Base-by-base conservation (phyloP, 2,797 vertebrate species). In the Gadopsis marmoratus region DNA sequence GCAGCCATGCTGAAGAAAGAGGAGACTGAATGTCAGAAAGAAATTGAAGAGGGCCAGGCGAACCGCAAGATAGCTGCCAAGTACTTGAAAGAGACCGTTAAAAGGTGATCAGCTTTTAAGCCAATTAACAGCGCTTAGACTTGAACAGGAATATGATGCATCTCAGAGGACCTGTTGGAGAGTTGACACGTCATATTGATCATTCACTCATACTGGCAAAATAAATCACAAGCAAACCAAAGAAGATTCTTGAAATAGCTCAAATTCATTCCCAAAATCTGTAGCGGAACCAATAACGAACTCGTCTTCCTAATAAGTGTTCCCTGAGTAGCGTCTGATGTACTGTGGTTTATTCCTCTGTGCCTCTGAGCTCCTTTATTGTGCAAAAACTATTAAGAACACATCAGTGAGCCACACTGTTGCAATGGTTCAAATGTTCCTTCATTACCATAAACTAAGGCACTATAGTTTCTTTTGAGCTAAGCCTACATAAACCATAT, bases 61-160 rank as follows among this genome's bases (percentile, higher is more conserved):
- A 95, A 88, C 82, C 95, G 81, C 47, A 86, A 84, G 75, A 94
- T 86, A 66, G 95, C 96, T 5, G 90, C 94, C 26, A 90, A 72
- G 80, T 96, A 96, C 91, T 93, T 97, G 72, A 98, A 93, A 85
- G 90, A 96, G 85, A 96, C 95, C 54, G 85, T 96, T 72, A 93
- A 93, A 75, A 97, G 96, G 98, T 98, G 89, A 67, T 76, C n/a
- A 63, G 48, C 51, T 62, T 56, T 43, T 62, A 78, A 82, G 67
- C 47, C 56, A 72, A 29, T 75, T 37, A 79, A 73, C 29, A 48
- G 4, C 33, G 14, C 61, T 74, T 56, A 33, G 33, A 65, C 26
- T 60, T 12, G 23, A 74, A 74, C 35, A 64, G 66, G 41, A 72
- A 74, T 69, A 55, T 58, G 21, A 56, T 60, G 61, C 37, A 41